phyloP scores from a whole-genome alignment of 2,113 vertebrate species.

The Elanus axillaris region DNA sequence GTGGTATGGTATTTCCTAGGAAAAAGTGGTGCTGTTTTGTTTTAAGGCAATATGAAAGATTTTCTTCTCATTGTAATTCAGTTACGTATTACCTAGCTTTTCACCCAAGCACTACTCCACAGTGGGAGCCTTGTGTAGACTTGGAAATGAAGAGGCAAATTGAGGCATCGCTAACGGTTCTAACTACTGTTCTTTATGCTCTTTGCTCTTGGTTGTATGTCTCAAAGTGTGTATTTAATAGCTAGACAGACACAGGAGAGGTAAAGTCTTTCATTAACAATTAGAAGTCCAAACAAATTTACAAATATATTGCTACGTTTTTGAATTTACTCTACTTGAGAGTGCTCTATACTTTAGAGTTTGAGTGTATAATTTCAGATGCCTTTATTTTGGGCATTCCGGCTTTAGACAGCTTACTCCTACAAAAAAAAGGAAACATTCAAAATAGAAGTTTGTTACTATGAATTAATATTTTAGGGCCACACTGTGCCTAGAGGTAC shows the following conservation, averaged over 20 bases:
- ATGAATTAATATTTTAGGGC: not conserved
- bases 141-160: not conserved
- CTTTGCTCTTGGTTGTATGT: not conserved
- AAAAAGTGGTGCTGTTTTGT: not conserved
- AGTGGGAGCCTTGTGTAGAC: not conserved
- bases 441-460: not conserved
- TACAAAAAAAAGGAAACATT: not conserved
- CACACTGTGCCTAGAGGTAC: not conserved
- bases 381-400: not conserved
- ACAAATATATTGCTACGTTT: not conserved
- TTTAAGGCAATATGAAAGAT: not conserved
- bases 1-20: rapidly evolving
- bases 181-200: not conserved
- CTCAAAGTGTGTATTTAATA: not conserved
- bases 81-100: not conserved
- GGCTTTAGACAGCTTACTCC: not conserved
- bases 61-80: not conserved
- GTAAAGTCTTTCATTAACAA: not conserved
- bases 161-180: not conserved
- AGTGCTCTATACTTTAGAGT: not conserved
- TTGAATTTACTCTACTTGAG: not conserved
- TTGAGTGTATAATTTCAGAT: not conserved
- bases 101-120: not conserved
- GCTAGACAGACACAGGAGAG: not conserved
- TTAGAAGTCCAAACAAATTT: not conserved